Base-by-base conservation (phyloP, 2,797 vertebrate species). In the Knipowitschia caucasica region DNA sequence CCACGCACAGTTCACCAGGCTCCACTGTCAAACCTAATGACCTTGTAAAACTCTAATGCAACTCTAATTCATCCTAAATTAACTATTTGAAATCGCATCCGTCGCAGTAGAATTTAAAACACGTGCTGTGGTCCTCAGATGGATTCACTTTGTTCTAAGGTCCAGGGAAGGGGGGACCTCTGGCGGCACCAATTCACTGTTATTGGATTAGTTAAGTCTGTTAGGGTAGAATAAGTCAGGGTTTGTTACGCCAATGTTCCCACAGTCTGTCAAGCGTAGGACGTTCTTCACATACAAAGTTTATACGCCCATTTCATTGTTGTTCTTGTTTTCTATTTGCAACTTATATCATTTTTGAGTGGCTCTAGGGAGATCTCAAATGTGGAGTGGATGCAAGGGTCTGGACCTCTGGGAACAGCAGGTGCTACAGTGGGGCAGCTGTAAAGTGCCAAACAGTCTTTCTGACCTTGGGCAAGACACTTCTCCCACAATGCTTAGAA, bases 121-220 rank as follows among this genome's bases (percentile, higher is more conserved):
- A 56, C 7, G 53, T 71, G 64, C n/a, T 15, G 9, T 46, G 26
- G 44, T 46, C 43, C 42, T 45, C 8, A 49, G 49, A 34, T 47
- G 27, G 18, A 53, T 38, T 15, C 12, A 24, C 42, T 50, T 62
- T 39, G 46, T 36, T 63, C 27, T 31, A 24, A 12, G 46, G 6
- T 58, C 53, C 43, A 57, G 35, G 24, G 57, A 55, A n/a, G n/a
- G n/a, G n/a, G 57, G 36, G 35, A 62, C 46, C 50, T 34, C 34
- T 49, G 33, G 26, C 50, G 31, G 57, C 67, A 40, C 58, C 43
- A 66, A 43, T 49, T 43, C 31, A 18, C 53, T 64, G n/a, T 74
- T 66, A 72, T 77, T 68, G 31, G 47, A 64, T 79, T 56, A 69
- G 36, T 20, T 62, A 58, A 78, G 81, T 75, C 60, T 35, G 79